Evolutionary conservation across 2,797 vertebrate genomes (phyloP).

Genomic region (Notoglanidium macrostoma): DNA sequence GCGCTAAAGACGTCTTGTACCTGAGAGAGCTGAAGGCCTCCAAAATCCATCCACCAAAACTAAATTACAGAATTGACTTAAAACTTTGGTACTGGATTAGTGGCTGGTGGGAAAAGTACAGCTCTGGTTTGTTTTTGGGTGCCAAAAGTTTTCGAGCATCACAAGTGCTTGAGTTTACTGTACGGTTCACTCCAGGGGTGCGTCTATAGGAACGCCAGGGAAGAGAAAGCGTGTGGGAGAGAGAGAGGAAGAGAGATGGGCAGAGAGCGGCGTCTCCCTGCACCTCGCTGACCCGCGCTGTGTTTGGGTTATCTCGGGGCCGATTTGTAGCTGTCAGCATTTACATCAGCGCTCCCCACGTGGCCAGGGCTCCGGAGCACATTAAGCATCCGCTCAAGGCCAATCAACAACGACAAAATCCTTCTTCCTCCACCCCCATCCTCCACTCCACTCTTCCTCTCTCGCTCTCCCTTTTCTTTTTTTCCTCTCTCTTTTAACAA

Average conservation of each 20-base stretch:
- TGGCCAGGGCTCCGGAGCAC: conserved; percentile 69
- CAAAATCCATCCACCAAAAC: neutral
- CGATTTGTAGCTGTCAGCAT: conserved; percentile 65
- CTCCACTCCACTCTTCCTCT: conserved; percentile 56
- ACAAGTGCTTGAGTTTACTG: neutral
- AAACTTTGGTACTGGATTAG: neutral
- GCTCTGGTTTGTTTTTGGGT: neutral
- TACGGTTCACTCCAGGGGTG: neutral
- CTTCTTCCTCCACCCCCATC: conserved; percentile 34
- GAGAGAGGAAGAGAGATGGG: conserved; percentile 16
- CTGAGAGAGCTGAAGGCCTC: conserved; percentile 1
- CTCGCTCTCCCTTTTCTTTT: conserved; percentile 61
- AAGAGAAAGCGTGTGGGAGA: neutral
- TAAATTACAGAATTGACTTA: too few relatives aligned
- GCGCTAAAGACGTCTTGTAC: neutral
- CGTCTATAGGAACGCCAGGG: neutral
- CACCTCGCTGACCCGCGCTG: conserved; percentile 36
- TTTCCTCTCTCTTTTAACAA: conserved; percentile 61
- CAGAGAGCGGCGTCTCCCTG: conserved; percentile 30
- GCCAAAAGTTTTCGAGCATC: neutral
- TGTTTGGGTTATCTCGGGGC: conserved; percentile 41
- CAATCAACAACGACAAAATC: conserved; percentile 66
- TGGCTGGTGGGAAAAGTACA: neutral
- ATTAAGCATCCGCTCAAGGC: conserved; percentile 82
- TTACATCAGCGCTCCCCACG: conserved; percentile 75